Evolutionary conservation across 2,797 vertebrate genomes (phyloP).

Genomic region (Cercopithecus petaurista): DNA sequence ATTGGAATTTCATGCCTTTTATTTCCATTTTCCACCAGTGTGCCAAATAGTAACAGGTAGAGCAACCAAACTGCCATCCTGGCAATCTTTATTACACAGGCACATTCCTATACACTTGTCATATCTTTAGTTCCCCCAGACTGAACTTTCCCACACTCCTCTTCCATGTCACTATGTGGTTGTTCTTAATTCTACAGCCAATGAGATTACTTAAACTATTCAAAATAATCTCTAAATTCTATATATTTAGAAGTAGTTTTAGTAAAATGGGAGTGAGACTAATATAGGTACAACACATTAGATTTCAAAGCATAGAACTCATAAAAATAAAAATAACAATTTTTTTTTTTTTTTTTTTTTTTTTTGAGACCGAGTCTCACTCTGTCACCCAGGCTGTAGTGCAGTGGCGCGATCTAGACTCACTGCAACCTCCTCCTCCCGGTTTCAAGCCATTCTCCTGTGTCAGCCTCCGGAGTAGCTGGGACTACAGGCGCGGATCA

Average conservation of each 20-base stretch:
- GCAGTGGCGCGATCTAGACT: too few relatives aligned
- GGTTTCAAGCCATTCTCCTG: too few relatives aligned
- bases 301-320: not conserved
- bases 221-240: not conserved
- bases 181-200: not conserved
- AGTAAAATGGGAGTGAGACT: not conserved
- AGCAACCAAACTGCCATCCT: not conserved
- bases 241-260: too few relatives aligned
- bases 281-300: not conserved
- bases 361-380: too few relatives aligned
- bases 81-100: not conserved
- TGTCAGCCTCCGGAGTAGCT: too few relatives aligned
- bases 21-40: not conserved
- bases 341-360: too few relatives aligned
- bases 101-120: not conserved
- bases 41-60: not conserved
- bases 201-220: not conserved
- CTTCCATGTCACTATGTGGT: not conserved
- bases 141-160: not conserved
- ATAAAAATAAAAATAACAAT: too few relatives aligned
- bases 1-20: not conserved
- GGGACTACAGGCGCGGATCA: too few relatives aligned
- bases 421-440: too few relatives aligned
- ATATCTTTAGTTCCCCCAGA: not conserved
- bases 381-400: too few relatives aligned